These are phyloP conservation scores for Papilio elwesi DNA, from an alignment of 2,888 invertebrate genomes.

Conservation along the genomic window DNA sequence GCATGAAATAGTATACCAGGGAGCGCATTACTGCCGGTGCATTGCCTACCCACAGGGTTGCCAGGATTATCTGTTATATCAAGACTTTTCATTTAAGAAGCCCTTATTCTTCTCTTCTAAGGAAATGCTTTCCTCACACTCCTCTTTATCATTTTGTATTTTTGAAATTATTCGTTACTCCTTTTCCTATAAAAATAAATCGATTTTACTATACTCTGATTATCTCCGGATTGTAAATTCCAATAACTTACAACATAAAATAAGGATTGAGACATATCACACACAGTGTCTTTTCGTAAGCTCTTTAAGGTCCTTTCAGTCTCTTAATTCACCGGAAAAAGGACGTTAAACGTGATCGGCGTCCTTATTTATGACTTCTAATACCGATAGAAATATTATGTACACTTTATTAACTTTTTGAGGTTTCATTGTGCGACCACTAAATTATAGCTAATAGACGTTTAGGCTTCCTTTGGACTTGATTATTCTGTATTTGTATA, in stretches of 20 bases:
- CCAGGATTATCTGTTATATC: slow-evolving; percentile 11
- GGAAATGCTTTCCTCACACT: no score
- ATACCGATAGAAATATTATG: background rate
- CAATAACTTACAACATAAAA: no score
- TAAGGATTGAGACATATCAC: no score
- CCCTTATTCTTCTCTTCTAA: background rate
- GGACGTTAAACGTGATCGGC: background rate
- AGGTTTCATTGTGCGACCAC: background rate
- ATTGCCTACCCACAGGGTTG: slow-evolving; percentile 40
- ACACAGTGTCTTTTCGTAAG: no score
- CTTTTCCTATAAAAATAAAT: no score
- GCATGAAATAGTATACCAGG: slow-evolving; percentile 67
- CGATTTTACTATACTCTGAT: no score
- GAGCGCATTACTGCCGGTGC: slow-evolving; percentile 59
- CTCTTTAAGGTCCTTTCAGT: no score
- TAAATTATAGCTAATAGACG: background rate
- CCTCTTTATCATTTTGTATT: no score
- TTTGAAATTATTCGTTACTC: no score
- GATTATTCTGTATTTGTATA: background rate
- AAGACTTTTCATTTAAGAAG: background rate
- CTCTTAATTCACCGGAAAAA: background rate
- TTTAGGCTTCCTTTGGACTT: no score
- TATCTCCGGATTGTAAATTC: no score
- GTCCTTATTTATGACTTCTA: background rate
- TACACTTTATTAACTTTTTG: no score